Conservation (phyloP, 2,113 vertebrate species). For the Pipa parva region DNA sequence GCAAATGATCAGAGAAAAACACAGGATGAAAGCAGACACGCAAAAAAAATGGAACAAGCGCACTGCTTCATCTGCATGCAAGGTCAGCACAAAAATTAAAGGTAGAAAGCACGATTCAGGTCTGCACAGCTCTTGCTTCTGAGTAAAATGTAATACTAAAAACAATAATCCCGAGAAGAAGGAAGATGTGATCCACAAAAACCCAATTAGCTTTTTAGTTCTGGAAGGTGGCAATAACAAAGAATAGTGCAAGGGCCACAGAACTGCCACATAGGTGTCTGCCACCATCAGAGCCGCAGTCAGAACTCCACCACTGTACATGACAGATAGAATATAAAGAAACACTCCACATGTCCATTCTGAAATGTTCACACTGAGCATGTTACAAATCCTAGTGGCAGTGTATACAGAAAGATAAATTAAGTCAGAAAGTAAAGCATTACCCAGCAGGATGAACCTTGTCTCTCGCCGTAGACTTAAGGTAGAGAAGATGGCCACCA, state of each 20-base stretch:
- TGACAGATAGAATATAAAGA: constrained; percentile 57
- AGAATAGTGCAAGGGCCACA: constrained; percentile 63
- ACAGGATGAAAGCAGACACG: constrained; percentile 52
- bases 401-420: constrained; percentile 63
- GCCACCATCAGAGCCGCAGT: constrained; percentile 64
- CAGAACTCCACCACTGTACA: constrained; percentile 64
- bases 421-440: constrained; percentile 65
- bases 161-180: constrained; percentile 58
- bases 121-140: constrained; percentile 47
- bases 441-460: constrained; percentile 70
- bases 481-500: constrained; percentile 63
- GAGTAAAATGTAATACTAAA: constrained; percentile 54
- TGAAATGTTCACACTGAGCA: constrained; percentile 49
- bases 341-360: constrained; percentile 57
- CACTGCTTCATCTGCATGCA: constrained; percentile 56
- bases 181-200: constrained; percentile 55
- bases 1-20: constrained; percentile 60
- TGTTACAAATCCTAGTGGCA: constrained; percentile 55
- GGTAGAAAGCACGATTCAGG: constrained; percentile 59
- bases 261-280: constrained; percentile 66
- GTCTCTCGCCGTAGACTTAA: constrained; percentile 62
- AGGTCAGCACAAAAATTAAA: constrained; percentile 58
- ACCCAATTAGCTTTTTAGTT: constrained; percentile 52
- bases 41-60: constrained; percentile 64
- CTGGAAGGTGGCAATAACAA: constrained; percentile 57